Conservation (phyloP, 2,888 invertebrate species). For the Allygus modestus region DNA sequence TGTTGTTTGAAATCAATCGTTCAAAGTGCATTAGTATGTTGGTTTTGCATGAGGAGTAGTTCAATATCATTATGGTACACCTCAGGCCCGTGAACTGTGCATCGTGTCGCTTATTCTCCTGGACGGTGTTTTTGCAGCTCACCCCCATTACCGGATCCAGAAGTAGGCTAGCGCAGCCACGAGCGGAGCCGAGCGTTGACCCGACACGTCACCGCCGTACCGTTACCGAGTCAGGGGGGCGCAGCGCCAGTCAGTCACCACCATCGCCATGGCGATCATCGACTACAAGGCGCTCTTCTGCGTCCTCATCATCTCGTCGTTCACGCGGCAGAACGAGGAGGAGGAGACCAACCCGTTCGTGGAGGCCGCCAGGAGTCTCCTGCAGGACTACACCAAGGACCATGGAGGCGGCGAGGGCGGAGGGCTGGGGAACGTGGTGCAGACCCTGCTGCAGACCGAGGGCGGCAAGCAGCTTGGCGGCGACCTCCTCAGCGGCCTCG, state of each 20-base stretch:
- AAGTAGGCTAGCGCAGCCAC: slow-evolving; percentile 32
- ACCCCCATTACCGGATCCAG: slow-evolving; percentile 30
- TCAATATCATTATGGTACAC: too few species aligned
- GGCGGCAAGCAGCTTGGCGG: slow-evolving; percentile 78
- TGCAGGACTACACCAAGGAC: slow-evolving; percentile 78
- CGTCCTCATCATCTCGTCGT: slow-evolving; percentile 58
- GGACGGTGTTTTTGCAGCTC: slow-evolving; percentile 5
- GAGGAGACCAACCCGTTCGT: slow-evolving; percentile 81
- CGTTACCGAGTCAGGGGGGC: slow-evolving; percentile 43
- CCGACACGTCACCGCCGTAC: slow-evolving; percentile 49
- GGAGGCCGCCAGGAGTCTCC: slow-evolving; percentile 83
- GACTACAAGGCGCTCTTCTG: slow-evolving; percentile 60
- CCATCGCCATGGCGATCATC: slow-evolving; percentile 49
- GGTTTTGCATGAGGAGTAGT: too few species aligned
- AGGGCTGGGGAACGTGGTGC: slow-evolving; percentile 81
- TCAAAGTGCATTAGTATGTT: too few species aligned
- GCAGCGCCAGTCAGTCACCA: slow-evolving; percentile 12
- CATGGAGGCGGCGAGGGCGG: slow-evolving; percentile 72
- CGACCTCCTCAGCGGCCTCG: slow-evolving; percentile 65
- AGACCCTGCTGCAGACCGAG: slow-evolving; percentile 83
- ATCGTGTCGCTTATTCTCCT: too few species aligned
- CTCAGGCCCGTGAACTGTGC: too few species aligned
- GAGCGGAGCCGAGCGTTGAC: slow-evolving; percentile 38
- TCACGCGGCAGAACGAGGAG: slow-evolving; percentile 68
- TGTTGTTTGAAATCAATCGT: too few species aligned